Percentiles rank a stretch among this genome's conserved stretches.
These are phyloP conservation scores for Eonycteris spelaea DNA, from an alignment of 2,113 vertebrate species.

Conservation along the genomic window DNA sequence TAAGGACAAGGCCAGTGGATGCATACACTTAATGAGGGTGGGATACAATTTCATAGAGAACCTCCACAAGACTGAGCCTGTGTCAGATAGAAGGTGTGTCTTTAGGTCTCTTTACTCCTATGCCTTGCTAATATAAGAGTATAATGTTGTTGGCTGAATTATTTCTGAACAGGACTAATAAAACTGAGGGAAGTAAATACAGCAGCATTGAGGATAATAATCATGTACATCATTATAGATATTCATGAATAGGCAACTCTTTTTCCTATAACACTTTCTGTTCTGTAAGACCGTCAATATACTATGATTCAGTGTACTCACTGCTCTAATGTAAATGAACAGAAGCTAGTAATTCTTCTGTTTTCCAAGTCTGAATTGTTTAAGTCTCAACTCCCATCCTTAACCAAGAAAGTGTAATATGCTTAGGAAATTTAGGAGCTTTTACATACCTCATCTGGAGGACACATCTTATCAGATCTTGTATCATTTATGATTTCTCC, in stretches of 20 bases:
- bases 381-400: neutral
- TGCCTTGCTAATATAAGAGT: neutral
- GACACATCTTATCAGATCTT: slow-evolving; percentile 80
- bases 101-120: neutral
- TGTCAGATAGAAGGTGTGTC: neutral
- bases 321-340: neutral
- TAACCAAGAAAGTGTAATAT: neutral
- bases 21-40: neutral
- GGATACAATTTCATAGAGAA: neutral
- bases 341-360: slow-evolving; percentile 2
- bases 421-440: neutral
- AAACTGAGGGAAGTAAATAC: neutral
- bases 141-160: neutral
- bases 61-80: neutral
- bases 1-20: neutral
- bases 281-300: neutral
- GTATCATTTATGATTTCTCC: slow-evolving; percentile 84
- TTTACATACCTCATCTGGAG: slow-evolving; percentile 82
- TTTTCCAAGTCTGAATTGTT: neutral
- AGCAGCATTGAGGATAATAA: neutral
- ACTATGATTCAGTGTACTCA: neutral
- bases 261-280: neutral
- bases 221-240: neutral
- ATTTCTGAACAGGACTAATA: neutral
- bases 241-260: neutral